Evolutionary conservation across 2,797 vertebrate species (phyloP), one percentile per base, ranked within the genome.

Genomic region (Sebastes taczanowskii): DNA sequence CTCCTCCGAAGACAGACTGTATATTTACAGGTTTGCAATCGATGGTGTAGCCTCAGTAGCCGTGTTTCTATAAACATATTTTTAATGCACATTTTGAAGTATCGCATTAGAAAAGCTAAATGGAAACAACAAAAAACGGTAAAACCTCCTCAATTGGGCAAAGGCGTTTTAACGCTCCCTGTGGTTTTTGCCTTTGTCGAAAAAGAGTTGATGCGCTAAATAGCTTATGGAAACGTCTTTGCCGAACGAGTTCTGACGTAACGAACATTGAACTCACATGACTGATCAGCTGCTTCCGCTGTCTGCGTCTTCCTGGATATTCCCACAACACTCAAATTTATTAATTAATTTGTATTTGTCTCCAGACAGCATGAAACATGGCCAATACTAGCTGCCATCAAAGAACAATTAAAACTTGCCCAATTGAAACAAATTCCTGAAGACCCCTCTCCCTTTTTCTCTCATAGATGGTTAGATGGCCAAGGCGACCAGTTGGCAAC

Each of bases 1-100:
- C 13, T 27, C 23, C 13, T 8, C 3, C 1, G 30, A 59, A 63
- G 59, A 68, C 35, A 56, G 9, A 49, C 56, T 14, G 27, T 59
- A 30, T 60, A 25, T 65, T 80, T 32, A 20, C 66, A 83, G 61
- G 32, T 82, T 80, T 67, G 16, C 46, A 69, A 52, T 82, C 5
- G 11, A n/a, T 60, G 53, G 18, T 63, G 14, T 60, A 56, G 61
- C 35, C 74, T 80, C 32, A 56, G 49, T 9, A 53, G 49, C 49
- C 0, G 49, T 53, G 49, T 53, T 53, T n/a, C 20, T 10, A 22
- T n/a, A 22, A 53, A 53, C 0, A 53, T 16, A 53, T n/a, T n/a
- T 53, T n/a, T n/a, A 53, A 53, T 53, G 49, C 18, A 9, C 49
- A 53, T 11, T 22, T 53, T 53, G 49, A 49, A 20, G 46, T 4